Conservation (phyloP, 2,888 invertebrate genomes). For the Drosophila limbata region DNA sequence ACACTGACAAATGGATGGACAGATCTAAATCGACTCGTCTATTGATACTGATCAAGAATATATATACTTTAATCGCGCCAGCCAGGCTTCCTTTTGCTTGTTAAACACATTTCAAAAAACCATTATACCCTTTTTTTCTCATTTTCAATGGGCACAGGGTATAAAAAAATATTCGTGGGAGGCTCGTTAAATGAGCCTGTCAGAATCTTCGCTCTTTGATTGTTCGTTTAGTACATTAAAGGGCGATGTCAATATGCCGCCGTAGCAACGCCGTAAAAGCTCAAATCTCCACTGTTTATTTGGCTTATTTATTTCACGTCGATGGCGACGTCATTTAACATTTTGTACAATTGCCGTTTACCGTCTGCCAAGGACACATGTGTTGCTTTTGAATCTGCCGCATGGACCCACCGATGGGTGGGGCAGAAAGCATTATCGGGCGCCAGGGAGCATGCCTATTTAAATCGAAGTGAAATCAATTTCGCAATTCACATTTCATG, state of each 20-base stretch:
- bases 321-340: constrained; percentile 68
- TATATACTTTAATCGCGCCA: too few relatives aligned
- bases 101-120: too few relatives aligned
- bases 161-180: constrained; percentile 12
- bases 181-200: constrained; percentile 72
- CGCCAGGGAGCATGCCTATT: constrained; percentile 60
- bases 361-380: constrained; percentile 55
- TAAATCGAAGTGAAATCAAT: constrained; percentile 79
- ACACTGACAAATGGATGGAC: too few relatives aligned
- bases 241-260: constrained; percentile 32
- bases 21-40: too few relatives aligned
- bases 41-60: too few relatives aligned
- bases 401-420: background rate
- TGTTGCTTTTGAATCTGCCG: constrained; percentile 42
- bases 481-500: constrained; percentile 73
- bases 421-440: background rate
- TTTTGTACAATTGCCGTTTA: constrained; percentile 65
- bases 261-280: constrained; percentile 7
- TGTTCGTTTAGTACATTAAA: constrained; percentile 16
- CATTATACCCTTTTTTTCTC: too few relatives aligned
- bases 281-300: constrained; percentile 60
- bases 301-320: constrained; percentile 72
- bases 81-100: too few relatives aligned
- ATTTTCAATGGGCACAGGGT: too few relatives aligned
- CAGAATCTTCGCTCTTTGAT: constrained; percentile 48